phyloP scores from a whole-genome alignment of 2,113 vertebrate species.

The Dermatemys mawii region DNA sequence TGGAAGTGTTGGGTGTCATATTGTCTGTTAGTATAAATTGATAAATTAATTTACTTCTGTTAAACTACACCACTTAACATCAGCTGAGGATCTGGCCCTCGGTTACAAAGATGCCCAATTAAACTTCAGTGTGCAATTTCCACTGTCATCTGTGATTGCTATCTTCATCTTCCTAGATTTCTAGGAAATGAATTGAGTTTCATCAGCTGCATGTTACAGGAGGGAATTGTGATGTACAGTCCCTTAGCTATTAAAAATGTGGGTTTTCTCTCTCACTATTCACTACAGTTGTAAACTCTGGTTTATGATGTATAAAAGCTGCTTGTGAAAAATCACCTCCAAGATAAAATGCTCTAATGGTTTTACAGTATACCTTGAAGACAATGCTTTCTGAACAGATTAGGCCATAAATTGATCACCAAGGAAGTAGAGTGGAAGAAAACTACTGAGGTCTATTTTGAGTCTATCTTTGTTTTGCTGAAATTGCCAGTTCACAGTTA shows the following conservation, averaged over 20 bases:
- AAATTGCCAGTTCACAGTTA: background rate
- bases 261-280: background rate
- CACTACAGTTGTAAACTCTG: background rate
- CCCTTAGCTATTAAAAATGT: background rate
- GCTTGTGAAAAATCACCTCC: constrained; percentile 7
- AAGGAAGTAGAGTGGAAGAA: background rate
- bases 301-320: background rate
- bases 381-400: background rate
- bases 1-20: background rate
- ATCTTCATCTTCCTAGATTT: background rate
- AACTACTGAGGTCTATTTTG: background rate
- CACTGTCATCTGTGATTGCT: background rate
- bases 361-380: background rate
- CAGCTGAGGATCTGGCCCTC: background rate
- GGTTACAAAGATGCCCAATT: background rate
- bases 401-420: background rate
- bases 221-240: background rate
- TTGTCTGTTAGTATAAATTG: background rate
- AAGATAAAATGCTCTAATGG: background rate
- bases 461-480: background rate
- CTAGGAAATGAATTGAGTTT: background rate
- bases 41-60: background rate
- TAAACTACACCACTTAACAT: background rate
- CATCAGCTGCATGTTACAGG: background rate
- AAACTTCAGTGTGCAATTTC: background rate